Percentiles rank a stretch among this genome's conserved stretches.
Evolutionary conservation across 2,797 vertebrate genomes (phyloP).

Genomic region (Cirrhinus molitorella): DNA sequence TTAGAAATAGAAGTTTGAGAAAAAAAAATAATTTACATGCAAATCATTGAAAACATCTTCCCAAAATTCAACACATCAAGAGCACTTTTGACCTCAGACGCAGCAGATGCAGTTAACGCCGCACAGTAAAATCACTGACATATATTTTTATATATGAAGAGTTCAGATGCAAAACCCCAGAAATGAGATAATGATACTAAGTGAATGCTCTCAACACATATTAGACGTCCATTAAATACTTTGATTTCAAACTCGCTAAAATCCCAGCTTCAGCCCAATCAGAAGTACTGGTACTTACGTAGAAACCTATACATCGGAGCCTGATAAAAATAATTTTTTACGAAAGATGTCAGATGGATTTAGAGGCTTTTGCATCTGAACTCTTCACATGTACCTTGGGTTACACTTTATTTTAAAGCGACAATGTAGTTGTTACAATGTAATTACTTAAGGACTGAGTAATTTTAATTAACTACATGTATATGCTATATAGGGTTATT

Average conservation of each 20-base stretch:
- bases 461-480: neutral
- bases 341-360: no score
- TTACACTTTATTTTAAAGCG: neutral
- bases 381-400: neutral
- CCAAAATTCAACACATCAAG: neutral
- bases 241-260: no score
- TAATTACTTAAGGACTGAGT: neutral
- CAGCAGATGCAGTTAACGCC: neutral
- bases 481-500: neutral
- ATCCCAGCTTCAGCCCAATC: no score
- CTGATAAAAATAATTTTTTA: no score
- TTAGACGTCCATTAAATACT: no score
- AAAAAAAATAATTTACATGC: neutral
- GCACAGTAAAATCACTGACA: neutral
- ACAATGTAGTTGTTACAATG: neutral
- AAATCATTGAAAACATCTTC: neutral
- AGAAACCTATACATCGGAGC: no score
- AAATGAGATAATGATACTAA: no score
- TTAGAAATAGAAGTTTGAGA: no score
- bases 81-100: neutral
- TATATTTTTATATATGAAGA: neutral
- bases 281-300: no score
- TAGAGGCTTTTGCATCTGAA: no score
- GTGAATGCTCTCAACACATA: no score
- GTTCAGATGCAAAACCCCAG: no score